Percentiles rank a stretch among this genome's conserved stretches.
Evolutionary conservation across 2,797 vertebrate genomes (phyloP).

Genomic region (Myotis vivesi): DNA sequence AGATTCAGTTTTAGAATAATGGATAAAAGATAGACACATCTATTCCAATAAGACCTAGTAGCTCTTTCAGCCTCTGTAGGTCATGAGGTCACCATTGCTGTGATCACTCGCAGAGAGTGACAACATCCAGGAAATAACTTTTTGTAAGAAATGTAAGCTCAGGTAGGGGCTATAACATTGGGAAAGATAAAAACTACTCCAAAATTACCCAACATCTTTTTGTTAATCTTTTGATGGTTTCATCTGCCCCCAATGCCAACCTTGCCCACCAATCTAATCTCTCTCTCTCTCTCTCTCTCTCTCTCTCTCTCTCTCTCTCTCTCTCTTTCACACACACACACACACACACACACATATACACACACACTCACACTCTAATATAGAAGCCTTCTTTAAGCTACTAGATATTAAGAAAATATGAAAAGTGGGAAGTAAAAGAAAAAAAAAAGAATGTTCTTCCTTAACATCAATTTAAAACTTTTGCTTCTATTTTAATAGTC

Average conservation of each 20-base stretch:
- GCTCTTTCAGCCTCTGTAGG: neutral
- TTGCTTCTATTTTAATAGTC: neutral
- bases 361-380: neutral
- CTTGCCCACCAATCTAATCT: neutral
- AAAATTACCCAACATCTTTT: neutral
- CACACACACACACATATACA: neutral
- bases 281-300: neutral
- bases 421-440: neutral
- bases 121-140: neutral
- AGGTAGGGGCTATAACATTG: neutral
- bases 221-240: neutral
- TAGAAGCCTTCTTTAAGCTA: neutral
- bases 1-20: neutral
- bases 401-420: neutral
- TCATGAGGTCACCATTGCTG: neutral
- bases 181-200: neutral
- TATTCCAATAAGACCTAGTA: constrained; percentile 13
- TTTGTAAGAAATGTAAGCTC: neutral
- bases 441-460: neutral
- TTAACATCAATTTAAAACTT: constrained; percentile 10
- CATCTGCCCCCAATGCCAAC: neutral
- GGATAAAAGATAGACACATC: neutral
- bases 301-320: too few relatives aligned
- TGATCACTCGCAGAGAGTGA: neutral
- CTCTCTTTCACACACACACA: neutral